Conservation (phyloP, 2,888 invertebrate genomes). For the Antitype chi region DNA sequence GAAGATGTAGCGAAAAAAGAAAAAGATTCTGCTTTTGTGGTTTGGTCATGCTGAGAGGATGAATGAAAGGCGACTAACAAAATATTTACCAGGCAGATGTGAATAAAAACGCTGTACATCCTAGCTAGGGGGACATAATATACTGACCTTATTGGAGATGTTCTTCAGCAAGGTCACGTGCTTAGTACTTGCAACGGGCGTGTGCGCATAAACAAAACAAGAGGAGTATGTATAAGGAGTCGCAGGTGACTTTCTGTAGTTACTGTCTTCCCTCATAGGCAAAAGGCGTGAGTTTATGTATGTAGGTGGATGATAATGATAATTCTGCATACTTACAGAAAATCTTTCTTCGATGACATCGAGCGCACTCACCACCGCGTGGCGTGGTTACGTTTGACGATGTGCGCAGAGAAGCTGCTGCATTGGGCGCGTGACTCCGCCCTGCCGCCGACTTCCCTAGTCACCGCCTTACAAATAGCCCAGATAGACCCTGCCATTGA, state of each 20-base stretch:
- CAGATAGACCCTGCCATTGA: slow-evolving; percentile 83
- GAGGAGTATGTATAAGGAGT: not conserved
- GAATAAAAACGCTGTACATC: not conserved
- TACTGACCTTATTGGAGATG: not conserved
- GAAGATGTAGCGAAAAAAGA: not conserved
- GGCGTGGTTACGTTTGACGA: slow-evolving; percentile 80
- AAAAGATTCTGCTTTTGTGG: not conserved
- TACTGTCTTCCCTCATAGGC: not conserved
- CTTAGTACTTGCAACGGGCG: not conserved
- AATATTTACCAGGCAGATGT: not conserved
- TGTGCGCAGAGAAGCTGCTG: slow-evolving; percentile 74
- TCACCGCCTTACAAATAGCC: slow-evolving; percentile 78
- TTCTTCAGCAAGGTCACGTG: not conserved
- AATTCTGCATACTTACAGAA: slow-evolving; percentile 69
- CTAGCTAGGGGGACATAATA: not conserved
- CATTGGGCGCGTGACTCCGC: slow-evolving; percentile 81
- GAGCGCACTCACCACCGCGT: slow-evolving; percentile 75
- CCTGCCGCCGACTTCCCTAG: slow-evolving; percentile 79
- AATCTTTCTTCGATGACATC: slow-evolving; percentile 76
- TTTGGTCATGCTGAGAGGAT: not conserved
- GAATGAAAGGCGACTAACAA: not conserved
- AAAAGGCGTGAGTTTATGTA: not conserved
- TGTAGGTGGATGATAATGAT: not conserved
- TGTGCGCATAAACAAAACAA: not conserved
- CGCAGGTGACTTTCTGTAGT: not conserved